Conservation (phyloP, 2,888 invertebrate genomes). For the Polyommatus iphigenia region DNA sequence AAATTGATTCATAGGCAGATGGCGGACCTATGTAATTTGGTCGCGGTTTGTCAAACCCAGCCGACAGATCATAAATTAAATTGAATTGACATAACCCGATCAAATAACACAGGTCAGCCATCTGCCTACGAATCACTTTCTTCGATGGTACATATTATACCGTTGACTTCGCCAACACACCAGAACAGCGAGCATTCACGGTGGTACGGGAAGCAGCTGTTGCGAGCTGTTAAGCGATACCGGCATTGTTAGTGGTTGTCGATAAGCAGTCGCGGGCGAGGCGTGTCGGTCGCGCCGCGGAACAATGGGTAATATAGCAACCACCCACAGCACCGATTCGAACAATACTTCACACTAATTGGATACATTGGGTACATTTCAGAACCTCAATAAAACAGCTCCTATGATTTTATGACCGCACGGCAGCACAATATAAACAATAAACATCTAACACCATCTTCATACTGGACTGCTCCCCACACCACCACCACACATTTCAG, state of each 20-base stretch:
- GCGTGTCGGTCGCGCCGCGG: constrained; percentile 69
- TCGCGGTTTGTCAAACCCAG: too few relatives aligned
- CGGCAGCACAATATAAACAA: not conserved
- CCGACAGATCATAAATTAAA: too few relatives aligned
- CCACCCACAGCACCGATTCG: constrained; percentile 38
- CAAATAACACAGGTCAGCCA: too few relatives aligned
- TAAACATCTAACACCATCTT: too few relatives aligned
- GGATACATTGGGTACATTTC: constrained; percentile 32
- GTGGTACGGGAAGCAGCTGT: constrained; percentile 65
- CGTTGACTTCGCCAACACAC: too few relatives aligned
- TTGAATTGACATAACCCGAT: too few relatives aligned
- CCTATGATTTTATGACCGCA: constrained; percentile 2
- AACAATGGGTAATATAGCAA: constrained; percentile 71
- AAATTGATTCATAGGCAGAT: too few relatives aligned
- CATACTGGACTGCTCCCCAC: not conserved
- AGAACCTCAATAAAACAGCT: constrained; percentile 16
- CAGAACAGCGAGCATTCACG: constrained; percentile 40
- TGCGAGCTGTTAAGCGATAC: constrained; percentile 68
- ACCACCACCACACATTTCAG: too few relatives aligned
- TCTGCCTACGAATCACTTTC: too few relatives aligned
- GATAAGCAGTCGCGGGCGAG: constrained; percentile 63
- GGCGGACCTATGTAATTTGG: too few relatives aligned
- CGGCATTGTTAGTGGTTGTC: constrained; percentile 58
- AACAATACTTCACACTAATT: constrained; percentile 34
- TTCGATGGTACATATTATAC: too few relatives aligned